Percentiles rank a stretch among this genome's conserved stretches.
Evolutionary conservation across 2,113 vertebrate species (phyloP).

Genomic region (Rafetus swinhoei): DNA sequence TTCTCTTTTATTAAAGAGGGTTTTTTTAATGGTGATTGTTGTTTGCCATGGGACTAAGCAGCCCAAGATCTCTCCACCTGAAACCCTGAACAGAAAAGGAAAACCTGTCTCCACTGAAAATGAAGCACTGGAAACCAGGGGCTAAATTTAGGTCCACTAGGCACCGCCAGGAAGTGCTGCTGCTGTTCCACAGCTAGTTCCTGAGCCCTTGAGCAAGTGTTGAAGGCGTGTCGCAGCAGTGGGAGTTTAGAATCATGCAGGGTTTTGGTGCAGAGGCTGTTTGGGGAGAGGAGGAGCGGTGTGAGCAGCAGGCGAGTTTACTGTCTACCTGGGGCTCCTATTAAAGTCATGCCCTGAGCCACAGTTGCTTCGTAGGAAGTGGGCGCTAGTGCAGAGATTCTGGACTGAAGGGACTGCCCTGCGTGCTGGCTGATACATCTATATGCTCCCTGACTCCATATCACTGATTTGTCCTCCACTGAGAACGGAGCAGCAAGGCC

Average conservation of each 20-base stretch:
- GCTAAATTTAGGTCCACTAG: not conserved
- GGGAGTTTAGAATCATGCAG: not conserved
- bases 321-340: not conserved
- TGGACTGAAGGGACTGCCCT: not conserved
- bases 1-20: too few relatives aligned
- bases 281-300: too few relatives aligned
- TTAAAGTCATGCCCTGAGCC: not conserved
- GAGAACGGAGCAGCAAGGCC: not conserved
- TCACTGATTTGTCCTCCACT: not conserved
- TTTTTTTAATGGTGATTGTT: too few relatives aligned
- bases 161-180: not conserved
- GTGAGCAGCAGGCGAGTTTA: not conserved
- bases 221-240: not conserved
- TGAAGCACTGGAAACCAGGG: not conserved
- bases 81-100: not conserved
- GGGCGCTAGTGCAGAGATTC: not conserved
- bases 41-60: not conserved
- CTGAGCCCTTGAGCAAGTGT: too few relatives aligned
- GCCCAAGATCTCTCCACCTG: not conserved
- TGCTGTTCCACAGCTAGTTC: not conserved
- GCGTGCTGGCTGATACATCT: too few relatives aligned
- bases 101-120: not conserved
- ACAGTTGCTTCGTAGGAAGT: not conserved
- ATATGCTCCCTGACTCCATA: not conserved
- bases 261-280: not conserved